Base-by-base conservation (phyloP, 1,140 invertebrate genomes). In the Propsilocerus akamusi region DNA sequence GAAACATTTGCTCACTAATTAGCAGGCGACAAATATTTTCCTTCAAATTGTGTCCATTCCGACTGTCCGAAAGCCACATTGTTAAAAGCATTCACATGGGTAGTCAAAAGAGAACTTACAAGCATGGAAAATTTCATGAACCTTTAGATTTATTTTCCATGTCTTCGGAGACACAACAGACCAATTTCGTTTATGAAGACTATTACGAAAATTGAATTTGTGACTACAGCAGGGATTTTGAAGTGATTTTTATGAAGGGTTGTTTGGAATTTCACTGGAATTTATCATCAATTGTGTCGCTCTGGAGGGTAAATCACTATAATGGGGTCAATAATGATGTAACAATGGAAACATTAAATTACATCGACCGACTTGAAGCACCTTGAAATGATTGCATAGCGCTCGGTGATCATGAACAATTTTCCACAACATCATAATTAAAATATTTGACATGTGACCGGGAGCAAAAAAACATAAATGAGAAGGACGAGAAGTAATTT, bases 311-410 rank as follows among this genome's bases (percentile, higher is more conserved):
- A n/a, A n/a, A n/a, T n/a, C n/a, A n/a, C n/a, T n/a, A n/a, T n/a
- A 20, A 41, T 41, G 34, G 34, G 34, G 34, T 41, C 34, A 41
- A 41, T 41, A 41, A 41, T 41, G 34, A 41, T 41, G 34, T 41
- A 41, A 41, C 34, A 41, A 41, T 41, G 34, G 34, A 41, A 41
- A 41, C 34, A 41, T 41, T 41, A 17, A 11, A n/a, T n/a, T n/a
- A n/a, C n/a, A n/a, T n/a, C n/a, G n/a, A n/a, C n/a, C n/a, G n/a
- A n/a, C n/a, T n/a, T n/a, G n/a, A n/a, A n/a, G n/a, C n/a, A n/a
- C n/a, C n/a, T n/a, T n/a, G n/a, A n/a, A n/a, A n/a, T n/a, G n/a
- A n/a, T n/a, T n/a, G n/a, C n/a, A n/a, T n/a, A n/a, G n/a, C n/a
- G n/a, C n/a, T n/a, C n/a, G n/a, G n/a, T n/a, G n/a, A n/a, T n/a